Evolutionary conservation across 1,140 invertebrate species (phyloP), one percentile per base, ranked within the genome.

Genomic region (Diprion similis): DNA sequence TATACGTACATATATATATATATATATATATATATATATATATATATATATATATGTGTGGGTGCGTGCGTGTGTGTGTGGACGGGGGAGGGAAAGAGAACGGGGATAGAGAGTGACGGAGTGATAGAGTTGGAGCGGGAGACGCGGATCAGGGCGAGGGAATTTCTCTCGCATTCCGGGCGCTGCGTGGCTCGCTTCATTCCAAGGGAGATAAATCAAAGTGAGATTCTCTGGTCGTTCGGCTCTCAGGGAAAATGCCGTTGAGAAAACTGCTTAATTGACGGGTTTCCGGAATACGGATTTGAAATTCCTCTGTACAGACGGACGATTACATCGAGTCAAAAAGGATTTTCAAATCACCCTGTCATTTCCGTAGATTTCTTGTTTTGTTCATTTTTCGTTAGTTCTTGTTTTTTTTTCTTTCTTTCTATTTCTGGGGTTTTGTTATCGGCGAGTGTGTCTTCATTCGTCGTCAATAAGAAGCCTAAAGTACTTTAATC

Each of bases 51-150:
- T n/a, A n/a, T n/a, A n/a, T n/a, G n/a, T n/a, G n/a, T n/a, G n/a
- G n/a, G n/a, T n/a, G n/a, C n/a, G n/a, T n/a, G n/a, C n/a, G n/a
- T 37, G 51, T 69, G 24, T n/a, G 65, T 24, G 46, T 17, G 69
- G 17, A 68, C 65, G 65, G 46, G n/a, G 72, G 10, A 45, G 65
- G 73, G 65, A 77, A 64, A 68, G 72, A 73, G 76, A 64, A 73
- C 19, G 70, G 71, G 46, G 65, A 70, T 46, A 71, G 68, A 66
- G 68, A 77, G 66, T 67, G 17, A 70, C 51, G 51, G 51, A 59
- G 51, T 13, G 51, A 59, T 17, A 17, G 51, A 59, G 51, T 15
- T 17, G 51, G 11, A 59, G 51, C 6, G 51, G 51, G 11, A 59
- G 51, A 37, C 24, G 24, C 24, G 24, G 24, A 37, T 37, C 24